Base-by-base conservation (phyloP, 2,797 vertebrate species). In the Propithecus perrieri region DNA sequence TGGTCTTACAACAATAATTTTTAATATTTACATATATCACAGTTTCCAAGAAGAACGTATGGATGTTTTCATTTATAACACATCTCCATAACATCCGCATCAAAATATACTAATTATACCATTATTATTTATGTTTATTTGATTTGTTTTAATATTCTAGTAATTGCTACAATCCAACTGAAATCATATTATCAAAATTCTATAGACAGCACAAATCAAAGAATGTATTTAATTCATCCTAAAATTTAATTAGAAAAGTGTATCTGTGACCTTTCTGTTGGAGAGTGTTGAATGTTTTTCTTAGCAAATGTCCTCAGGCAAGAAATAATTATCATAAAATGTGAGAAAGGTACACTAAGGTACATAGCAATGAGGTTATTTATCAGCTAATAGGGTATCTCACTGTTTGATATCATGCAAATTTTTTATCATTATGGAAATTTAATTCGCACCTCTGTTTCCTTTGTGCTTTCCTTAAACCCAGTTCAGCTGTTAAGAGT, bases 391-490 rank as follows among this genome's bases (percentile, higher is more conserved):
- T 89, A 96, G 69, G 92, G 35, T 91, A 93, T 90, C 89, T 97
- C 65, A 72, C 95, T 57, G 7, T 96, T 97, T 97, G 97, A 97
- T 97, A 94, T 63, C 80, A 94, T 95, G 94, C 80, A 98, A 98
- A 98, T 96, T 95, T 93, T 69, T 98, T 96, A 91, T 97, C 91
- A 81, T 98, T 96, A 97, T 67, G 92, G 95, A 97, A 96, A 96
- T 97, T 97, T 97, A 96, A 98, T 97, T 98, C 97, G 85, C 84
- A 98, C 97, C 91, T 97, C 97, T 97, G 81, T 89, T 97, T 98
- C 94, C 67, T 97, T 96, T 93, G 88, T 96, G 95, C 71, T 96
- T 97, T 95, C n/a, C 84, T 89, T 96, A 95, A 98, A 97, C 79
- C 94, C 89, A 88, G 86, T 95, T 95, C 88, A 95, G 71, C 92